Evolutionary conservation across 2,797 vertebrate species (phyloP), one percentile per base, ranked within the genome.

Genomic region (Squalus acanthias): DNA sequence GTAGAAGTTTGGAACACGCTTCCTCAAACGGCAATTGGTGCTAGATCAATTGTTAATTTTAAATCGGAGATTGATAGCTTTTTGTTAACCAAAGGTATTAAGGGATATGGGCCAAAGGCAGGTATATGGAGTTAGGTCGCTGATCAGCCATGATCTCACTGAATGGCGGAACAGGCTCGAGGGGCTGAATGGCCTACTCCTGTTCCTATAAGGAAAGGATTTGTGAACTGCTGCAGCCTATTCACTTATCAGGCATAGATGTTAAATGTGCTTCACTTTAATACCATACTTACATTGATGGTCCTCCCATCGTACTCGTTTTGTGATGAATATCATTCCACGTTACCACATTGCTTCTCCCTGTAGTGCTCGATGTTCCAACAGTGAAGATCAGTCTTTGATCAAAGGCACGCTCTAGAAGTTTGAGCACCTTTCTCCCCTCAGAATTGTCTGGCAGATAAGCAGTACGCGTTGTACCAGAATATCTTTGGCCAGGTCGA

Each of bases 281-380:
- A 74, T 17, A 95, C 1, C 46, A 89, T 67, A 79, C 98, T 97
- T 97, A 98, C 98, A 70, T 2, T 33, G 97, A 97, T 6, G 98
- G 97, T 20, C 98, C 98, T 96, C 98, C 98, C 0, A 69, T 8
- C 0, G 29, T 97, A 9, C 97, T 97, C 1, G 98, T 98, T 96
- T 98, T 98, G 96, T 98, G 98, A 96, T 98, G 98, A 96, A 98
- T 98, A 94, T 98, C 98, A 17, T 98, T 98, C 98, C 98, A 98
- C 0, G 98, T 98, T 76, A 98, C 98, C 3, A 96, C 91, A 0
- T 98, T 98, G 96, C 96, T 97, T 96, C 96, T 97, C 96, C 98
- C 98, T 0, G 97, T 98, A 87, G 98, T 98, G 3, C 97, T 97
- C 0, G 98, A 98, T 0, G 39, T 97, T 1, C 98, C 98, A 3